phyloP scores from a whole-genome alignment of 2,888 invertebrate genomes.

The Diaprepes abbreviatus region DNA sequence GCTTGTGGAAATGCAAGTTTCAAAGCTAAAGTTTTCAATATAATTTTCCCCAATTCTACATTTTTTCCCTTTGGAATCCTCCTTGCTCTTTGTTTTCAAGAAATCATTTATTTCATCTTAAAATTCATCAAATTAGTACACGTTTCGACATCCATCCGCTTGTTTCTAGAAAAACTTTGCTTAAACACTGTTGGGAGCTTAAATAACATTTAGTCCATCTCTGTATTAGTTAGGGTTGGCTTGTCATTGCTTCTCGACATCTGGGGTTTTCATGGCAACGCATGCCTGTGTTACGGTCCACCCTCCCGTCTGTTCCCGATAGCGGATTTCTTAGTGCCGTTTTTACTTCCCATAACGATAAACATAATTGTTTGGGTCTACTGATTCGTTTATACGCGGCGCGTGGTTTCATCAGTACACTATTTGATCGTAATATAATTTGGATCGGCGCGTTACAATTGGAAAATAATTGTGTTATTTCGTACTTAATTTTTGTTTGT shows the following conservation, averaged over 20 bases:
- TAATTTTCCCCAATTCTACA: too few species aligned
- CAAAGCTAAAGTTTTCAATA: too few species aligned
- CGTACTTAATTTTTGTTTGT: too few species aligned
- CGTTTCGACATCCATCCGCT: too few species aligned
- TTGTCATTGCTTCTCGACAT: slow-evolving; percentile 21
- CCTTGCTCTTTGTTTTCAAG: too few species aligned
- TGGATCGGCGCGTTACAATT: not conserved
- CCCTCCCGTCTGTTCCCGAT: not conserved
- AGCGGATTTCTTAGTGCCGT: slow-evolving; percentile 29
- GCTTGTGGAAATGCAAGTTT: too few species aligned
- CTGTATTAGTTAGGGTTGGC: slow-evolving; percentile 25
- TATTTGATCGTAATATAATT: not conserved
- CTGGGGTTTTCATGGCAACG: slow-evolving; percentile 31
- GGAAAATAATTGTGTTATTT: too few species aligned
- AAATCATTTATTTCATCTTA: too few species aligned
- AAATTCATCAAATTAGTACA: too few species aligned
- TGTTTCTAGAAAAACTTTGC: too few species aligned
- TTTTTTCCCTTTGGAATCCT: too few species aligned
- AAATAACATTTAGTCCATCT: slow-evolving; percentile 16
- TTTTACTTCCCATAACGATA: slow-evolving; percentile 16
- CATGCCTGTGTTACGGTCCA: slow-evolving; percentile 12
- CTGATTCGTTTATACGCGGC: not conserved
- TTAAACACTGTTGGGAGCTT: too few species aligned
- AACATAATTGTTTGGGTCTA: slow-evolving; percentile 4
- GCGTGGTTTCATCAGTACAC: not conserved